Base-by-base conservation (phyloP, 2,888 invertebrate species). In the Apodemia mormo region DNA sequence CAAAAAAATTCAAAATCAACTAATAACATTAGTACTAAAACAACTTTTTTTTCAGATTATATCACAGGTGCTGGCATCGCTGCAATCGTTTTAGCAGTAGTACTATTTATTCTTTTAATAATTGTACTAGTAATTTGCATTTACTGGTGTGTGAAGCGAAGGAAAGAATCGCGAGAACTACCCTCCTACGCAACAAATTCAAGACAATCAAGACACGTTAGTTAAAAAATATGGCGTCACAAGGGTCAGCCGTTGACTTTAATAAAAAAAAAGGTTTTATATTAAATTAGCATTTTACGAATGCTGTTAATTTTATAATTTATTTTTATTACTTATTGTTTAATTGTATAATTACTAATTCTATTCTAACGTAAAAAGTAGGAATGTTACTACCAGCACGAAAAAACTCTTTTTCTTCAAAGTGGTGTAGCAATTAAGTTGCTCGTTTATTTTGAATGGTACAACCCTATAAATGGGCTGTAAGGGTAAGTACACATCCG, bases 81-180 rank as follows among this genome's bases (percentile, higher is more conserved):
- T 0, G 96, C 97, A 0, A 95, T 97, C 71, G 94, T 95, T 0
- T 81, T 97, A 0, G 97, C 96, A 1, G 93, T 94, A 0, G 80
- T 97, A 2, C 80, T 97, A 2, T 79, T 95, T 0, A 92, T 96
- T 64, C 83, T 94, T 5, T 78, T 95, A 0, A 82, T 96, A 3
- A 87, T 95, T 58, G 84, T 94, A 74, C 81, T 94, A 2, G 93
- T 96, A 3, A 22, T 52, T n/a, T 65, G 52, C 52, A 43, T 65
- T 68, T 87, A 94, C 70, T 95, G 94, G 90, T 96, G 95, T 80
- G 91, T 95, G 69, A 94, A 92, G 73, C 89, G 94, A 72, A 93
- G 94, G 73, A 92, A 86, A 83, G 94, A 90, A 61, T 94, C 90
- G 0, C 81, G 94, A 66, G 95, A 96, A 76, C 82, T 97, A 54